Percentiles rank a stretch among this genome's conserved stretches.
These are phyloP conservation scores for Archilochus colubris DNA, from an alignment of 2,113 vertebrate genomes.

Conservation along the genomic window DNA sequence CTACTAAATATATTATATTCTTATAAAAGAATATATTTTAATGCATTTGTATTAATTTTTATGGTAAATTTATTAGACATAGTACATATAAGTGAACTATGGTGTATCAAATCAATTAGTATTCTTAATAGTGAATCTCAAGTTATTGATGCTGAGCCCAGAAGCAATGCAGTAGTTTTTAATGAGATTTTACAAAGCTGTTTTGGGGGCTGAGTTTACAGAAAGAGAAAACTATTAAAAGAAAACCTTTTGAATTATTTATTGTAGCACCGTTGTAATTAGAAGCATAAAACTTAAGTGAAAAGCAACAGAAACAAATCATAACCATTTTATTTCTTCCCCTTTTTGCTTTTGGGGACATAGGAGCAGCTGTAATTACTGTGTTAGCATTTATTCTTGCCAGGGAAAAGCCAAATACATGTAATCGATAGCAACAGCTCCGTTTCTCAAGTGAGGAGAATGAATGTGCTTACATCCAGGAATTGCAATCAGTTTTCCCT, in stretches of 20 bases:
- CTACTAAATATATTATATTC: neutral
- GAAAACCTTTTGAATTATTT: neutral
- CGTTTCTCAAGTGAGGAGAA: constrained; percentile 23
- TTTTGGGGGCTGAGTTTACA: neutral
- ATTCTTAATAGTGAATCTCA: neutral
- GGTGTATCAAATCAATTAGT: neutral
- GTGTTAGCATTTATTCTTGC: neutral
- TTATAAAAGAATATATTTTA: neutral
- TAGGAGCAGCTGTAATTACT: constrained; percentile 9
- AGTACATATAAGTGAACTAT: neutral
- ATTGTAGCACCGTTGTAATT: neutral
- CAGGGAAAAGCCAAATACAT: constrained; percentile 14
- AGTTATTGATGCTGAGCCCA: neutral
- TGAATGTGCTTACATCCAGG: neutral
- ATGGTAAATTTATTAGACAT: neutral
- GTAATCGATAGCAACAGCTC: constrained; percentile 23
- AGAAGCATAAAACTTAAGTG: constrained; percentile 1
- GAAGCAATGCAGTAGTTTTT: neutral
- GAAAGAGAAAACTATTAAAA: neutral
- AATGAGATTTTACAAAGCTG: neutral
- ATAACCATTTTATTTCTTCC: neutral
- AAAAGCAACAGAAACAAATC: neutral
- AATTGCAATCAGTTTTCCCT: neutral
- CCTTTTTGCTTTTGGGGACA: neutral
- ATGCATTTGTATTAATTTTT: neutral